A percentile compares a stretch with the other conserved stretches of the same genome.
Conservation (phyloP, 2,797 vertebrate species). For the Enteromius unitaeniatus region DNA sequence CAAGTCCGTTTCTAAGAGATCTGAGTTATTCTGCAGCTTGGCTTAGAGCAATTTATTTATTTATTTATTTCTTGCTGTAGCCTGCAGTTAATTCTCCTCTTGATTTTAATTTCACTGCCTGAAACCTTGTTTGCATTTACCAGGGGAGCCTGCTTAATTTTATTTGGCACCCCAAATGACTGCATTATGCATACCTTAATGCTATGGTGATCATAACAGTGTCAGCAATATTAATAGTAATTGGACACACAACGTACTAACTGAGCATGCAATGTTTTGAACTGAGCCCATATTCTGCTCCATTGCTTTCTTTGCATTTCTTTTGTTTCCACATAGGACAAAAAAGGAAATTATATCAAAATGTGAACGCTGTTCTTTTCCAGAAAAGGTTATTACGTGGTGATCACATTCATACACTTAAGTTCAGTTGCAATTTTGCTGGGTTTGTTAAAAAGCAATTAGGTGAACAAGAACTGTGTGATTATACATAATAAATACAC, state of each 20-base stretch:
- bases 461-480: background rate
- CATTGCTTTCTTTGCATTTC: background rate
- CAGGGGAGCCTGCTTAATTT: conserved; percentile 13
- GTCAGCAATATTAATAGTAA: background rate
- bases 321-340: background rate
- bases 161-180: conserved; percentile 14
- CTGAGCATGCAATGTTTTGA: background rate
- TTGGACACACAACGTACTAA: conserved; percentile 9
- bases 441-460: background rate
- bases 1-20: background rate
- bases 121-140: conserved; percentile 15
- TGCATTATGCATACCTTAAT: conserved; percentile 10
- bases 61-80: background rate
- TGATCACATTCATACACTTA: too few relatives aligned
- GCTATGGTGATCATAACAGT: conserved; percentile 1
- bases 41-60: background rate
- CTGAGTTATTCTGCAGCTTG: background rate
- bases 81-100: background rate
- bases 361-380: background rate
- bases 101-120: background rate
- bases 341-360: background rate
- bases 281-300: background rate
- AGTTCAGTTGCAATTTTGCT: background rate
- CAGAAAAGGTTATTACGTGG: background rate
- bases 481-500: too few relatives aligned